A percentile compares a stretch with the other conserved stretches of the same genome.
Evolutionary conservation across 2,113 vertebrate species (phyloP).

Genomic region (Tiliqua scincoides): DNA sequence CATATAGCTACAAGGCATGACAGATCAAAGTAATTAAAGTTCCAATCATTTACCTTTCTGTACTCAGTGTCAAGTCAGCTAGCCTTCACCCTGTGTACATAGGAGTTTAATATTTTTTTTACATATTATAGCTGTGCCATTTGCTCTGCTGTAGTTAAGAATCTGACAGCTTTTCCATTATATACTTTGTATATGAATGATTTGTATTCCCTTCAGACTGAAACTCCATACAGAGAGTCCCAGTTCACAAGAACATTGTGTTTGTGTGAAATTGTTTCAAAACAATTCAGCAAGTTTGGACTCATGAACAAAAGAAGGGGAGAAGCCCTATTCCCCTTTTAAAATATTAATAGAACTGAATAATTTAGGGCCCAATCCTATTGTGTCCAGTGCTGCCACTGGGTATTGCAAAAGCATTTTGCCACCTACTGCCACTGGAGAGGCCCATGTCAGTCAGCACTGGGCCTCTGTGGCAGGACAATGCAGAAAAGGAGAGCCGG

Average conservation of each 20-base stretch:
- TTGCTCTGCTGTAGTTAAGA: slow-evolving; percentile 58
- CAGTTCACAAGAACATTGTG: slow-evolving; percentile 17
- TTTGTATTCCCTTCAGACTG: slow-evolving; percentile 53
- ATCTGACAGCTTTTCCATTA: slow-evolving; percentile 67
- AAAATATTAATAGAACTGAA: background rate
- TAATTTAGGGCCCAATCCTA: no score
- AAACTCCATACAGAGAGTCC: slow-evolving; percentile 30
- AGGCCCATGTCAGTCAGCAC: no score
- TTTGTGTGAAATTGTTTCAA: slow-evolving; percentile 22
- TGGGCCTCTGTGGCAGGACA: no score
- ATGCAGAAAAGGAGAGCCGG: no score
- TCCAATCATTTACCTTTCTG: slow-evolving; percentile 95
- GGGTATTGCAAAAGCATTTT: no score
- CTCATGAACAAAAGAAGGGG: background rate
- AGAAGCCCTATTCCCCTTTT: background rate
- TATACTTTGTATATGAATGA: slow-evolving; percentile 46
- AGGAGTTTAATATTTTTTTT: slow-evolving; percentile 74
- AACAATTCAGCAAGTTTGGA: slow-evolving; percentile 1
- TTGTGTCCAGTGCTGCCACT: no score
- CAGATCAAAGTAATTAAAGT: slow-evolving; percentile 97
- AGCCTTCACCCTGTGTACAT: slow-evolving; percentile 74
- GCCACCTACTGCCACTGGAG: no score
- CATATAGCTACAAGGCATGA: slow-evolving; percentile 91
- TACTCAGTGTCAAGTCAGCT: slow-evolving; percentile 85
- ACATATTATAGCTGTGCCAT: slow-evolving; percentile 54